Conservation (phyloP, 2,113 vertebrate genomes). For the Dromiciops gliroides region DNA sequence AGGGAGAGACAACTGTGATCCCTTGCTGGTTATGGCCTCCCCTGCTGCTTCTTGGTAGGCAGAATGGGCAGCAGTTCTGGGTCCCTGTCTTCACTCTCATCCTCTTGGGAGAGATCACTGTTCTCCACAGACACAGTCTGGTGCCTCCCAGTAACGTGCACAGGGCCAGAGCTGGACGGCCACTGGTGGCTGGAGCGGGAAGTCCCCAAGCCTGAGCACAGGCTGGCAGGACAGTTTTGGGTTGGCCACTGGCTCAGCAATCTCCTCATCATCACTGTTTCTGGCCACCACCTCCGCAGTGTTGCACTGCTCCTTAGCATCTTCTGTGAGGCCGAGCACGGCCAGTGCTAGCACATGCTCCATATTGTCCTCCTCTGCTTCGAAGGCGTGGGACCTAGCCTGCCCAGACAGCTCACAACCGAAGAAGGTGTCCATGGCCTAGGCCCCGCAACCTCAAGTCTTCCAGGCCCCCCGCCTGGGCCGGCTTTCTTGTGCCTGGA, state of each 20-base stretch:
- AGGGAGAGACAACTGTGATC: slow-evolving; percentile 12
- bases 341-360: slow-evolving; percentile 84
- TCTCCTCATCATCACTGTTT: slow-evolving; percentile 90
- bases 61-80: slow-evolving; percentile 88
- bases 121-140: slow-evolving; percentile 82
- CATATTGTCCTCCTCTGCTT: slow-evolving; percentile 89
- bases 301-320: slow-evolving; percentile 94
- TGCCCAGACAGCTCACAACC: slow-evolving; percentile 92
- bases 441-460: slow-evolving; percentile 20
- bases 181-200: slow-evolving; percentile 93
- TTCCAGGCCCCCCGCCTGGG: background rate
- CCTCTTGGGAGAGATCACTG: slow-evolving; percentile 82
- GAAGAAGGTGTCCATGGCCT: slow-evolving; percentile 75
- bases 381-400: slow-evolving; percentile 93
- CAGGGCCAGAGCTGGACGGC: slow-evolving; percentile 93
- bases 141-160: slow-evolving; percentile 90
- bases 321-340: slow-evolving; percentile 89
- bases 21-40: slow-evolving; percentile 63
- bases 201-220: slow-evolving; percentile 93
- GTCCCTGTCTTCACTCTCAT: slow-evolving; percentile 86
- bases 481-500: slow-evolving; percentile 56
- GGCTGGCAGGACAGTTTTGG: slow-evolving; percentile 92
- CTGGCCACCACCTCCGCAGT: slow-evolving; percentile 92
- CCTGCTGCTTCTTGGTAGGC: slow-evolving; percentile 92
- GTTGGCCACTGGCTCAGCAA: slow-evolving; percentile 92